Evolutionary conservation across 2,888 invertebrate genomes (phyloP), one percentile per base, ranked within the genome.

Genomic region (Tanytarsus gracilentus): DNA sequence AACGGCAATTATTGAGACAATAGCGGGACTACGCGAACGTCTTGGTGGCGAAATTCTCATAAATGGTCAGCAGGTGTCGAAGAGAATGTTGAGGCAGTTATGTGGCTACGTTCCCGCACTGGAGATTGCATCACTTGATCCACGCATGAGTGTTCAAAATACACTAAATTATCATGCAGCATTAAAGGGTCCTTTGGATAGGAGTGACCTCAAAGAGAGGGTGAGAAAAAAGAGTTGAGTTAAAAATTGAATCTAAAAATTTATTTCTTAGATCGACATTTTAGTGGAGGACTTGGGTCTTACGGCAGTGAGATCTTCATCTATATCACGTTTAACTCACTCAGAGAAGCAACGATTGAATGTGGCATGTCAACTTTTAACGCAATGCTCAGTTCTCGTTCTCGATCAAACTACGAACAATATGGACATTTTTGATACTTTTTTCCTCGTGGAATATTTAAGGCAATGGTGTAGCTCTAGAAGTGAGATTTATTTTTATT

Each of bases 361-460:
- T 65, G 86, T 96, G 1, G 96, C 94, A 1, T 91, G 92, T 68
- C 90, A 94, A 66, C 76, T 96, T 33, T 75, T 94, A 39, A 79
- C 92, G 29, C 90, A 92, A 69, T 86, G 89, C 65, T 90, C 93
- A 62, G 81, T 96, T 48, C 78, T 96, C 0, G 81, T 93, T 26
- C 76, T 95, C 61, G 94, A 95, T 71, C 88, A 93, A 73, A 90
- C 94, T 0, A 88, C 89, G 0, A 82, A 84, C 67, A 88, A 87
- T 61, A 86, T 92, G 84, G 39, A 50, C 16, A 60, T 51, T 51
- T 50, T 96, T 67, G 96, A 96, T 69, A 92, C 94, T 0, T 96
- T 95, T 74, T 96, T 96, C 72, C 74, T 96, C 52, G 87, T 96
- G 61, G 95, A 96, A 71, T 96, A 94, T 72, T 75, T 96, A 65